Conservation (phyloP, 2,797 vertebrate genomes). For the Danio kyathit region DNA sequence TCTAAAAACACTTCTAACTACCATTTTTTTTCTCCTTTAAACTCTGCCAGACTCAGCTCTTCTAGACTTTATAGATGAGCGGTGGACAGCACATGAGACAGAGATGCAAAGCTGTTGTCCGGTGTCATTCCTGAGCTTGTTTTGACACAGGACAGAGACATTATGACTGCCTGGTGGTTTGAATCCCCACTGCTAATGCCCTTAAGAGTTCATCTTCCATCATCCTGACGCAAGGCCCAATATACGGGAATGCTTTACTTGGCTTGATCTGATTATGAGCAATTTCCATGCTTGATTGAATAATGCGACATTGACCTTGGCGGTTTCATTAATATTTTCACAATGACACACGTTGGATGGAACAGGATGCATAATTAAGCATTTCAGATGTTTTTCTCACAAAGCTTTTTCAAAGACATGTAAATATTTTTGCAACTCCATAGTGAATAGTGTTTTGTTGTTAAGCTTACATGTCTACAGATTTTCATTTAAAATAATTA, state of each 20-base stretch:
- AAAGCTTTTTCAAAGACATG: neutral
- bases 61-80: neutral
- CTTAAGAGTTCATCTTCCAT: slow-evolving; percentile 33
- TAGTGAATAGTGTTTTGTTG: neutral
- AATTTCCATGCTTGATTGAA: slow-evolving; percentile 79
- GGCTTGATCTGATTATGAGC: slow-evolving; percentile 72
- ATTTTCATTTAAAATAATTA: neutral
- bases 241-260: slow-evolving; percentile 70
- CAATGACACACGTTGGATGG: slow-evolving; percentile 52
- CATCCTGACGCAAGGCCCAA: slow-evolving; percentile 19
- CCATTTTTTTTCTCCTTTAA: slow-evolving; percentile 2
- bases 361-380: slow-evolving; percentile 13
- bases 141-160: slow-evolving; percentile 35
- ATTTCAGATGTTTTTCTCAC: neutral
- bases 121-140: slow-evolving; percentile 23
- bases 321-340: slow-evolving; percentile 46
- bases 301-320: slow-evolving; percentile 68
- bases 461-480: neutral
- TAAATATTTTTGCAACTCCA: neutral
- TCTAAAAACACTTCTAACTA: neutral
- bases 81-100: neutral
- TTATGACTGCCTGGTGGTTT: slow-evolving; percentile 13
- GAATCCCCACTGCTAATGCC: slow-evolving; percentile 23
- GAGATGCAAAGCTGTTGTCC: slow-evolving; percentile 12
- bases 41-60: neutral